phyloP scores from a whole-genome alignment of 2,797 vertebrate species.

The Pelochelys cantorii region DNA sequence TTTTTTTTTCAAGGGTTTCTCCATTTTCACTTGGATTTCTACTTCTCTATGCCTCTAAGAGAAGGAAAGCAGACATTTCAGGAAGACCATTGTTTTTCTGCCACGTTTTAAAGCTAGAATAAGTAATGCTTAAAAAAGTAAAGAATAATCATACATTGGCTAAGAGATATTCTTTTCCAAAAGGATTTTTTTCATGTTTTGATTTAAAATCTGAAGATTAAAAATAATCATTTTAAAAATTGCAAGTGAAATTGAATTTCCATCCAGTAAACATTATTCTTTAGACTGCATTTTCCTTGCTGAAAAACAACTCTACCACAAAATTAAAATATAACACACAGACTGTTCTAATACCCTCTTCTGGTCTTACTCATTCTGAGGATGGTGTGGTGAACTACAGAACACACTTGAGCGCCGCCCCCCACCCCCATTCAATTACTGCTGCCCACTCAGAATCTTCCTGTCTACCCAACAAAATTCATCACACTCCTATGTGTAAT shows the following conservation, averaged over 20 bases:
- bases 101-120: background rate
- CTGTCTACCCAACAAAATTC: background rate
- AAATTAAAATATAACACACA: background rate
- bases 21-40: background rate
- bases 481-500: fast-evolving
- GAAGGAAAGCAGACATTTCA: background rate
- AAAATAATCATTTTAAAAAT: background rate
- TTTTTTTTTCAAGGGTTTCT: background rate
- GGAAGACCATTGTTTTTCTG: background rate
- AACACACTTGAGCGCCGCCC: background rate
- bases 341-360: background rate
- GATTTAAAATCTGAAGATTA: background rate
- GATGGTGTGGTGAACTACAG: background rate
- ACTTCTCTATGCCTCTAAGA: background rate
- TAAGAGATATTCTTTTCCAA: background rate
- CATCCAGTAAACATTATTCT: background rate
- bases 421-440: background rate
- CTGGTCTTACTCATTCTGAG: background rate
- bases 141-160: background rate
- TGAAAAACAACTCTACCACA: background rate
- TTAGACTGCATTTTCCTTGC: background rate
- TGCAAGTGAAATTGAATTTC: background rate
- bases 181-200: background rate
- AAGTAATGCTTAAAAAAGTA: background rate
- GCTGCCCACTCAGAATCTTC: background rate